Base-by-base conservation (phyloP, 1,140 invertebrate genomes). In the Monomorium pharaonis region DNA sequence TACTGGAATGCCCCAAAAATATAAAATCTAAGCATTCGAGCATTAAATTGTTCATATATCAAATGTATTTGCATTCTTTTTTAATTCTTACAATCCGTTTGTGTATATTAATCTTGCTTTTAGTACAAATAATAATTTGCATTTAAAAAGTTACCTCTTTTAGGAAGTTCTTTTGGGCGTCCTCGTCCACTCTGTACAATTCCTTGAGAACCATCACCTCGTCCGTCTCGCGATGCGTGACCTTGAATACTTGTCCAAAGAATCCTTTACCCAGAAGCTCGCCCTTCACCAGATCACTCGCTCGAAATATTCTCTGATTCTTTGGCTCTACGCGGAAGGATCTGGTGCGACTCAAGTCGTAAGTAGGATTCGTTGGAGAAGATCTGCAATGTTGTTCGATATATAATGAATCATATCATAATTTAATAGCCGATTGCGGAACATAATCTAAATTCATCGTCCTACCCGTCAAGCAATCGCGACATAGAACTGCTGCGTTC, bases 131-230 rank as follows among this genome's bases (percentile, higher is more conserved):
- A n/a, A 18, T 2, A 42, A 70, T 56, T 54, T 37, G 14, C 6
- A 37, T 33, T 5, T 16, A 12, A 24, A 69, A 84, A 90, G 37
- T 91, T 92, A 98, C 98, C 96, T 99, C 98, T 96, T 99, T 99
- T 16, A 99, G 95, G 94, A 99, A 99, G 95, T 98, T 98, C 89
- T 98, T 97, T 92, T 99, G 98, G 0, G 98, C 98, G 92, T 98
- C 98, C 94, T 99, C 98, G 92, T 99, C 98, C 30, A 99, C 98
- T 74, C 98, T 96, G 94, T 98, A 98, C 84, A 99, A 96, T 93
- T 99, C 98, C 93, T 99, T 99, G 18, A 99, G 96, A 67, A 99
- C 98, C 98, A 99, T 99, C 18, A 99, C 97, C 95, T 99, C 98
- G 76, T 97, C 97, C 0, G 98, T 99, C 85, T 98, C 97, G 76